Percentiles rank a stretch among this genome's conserved stretches.
These are phyloP conservation scores for Adelosebastes latens DNA, from an alignment of 2,797 vertebrate species.

Conservation along the genomic window DNA sequence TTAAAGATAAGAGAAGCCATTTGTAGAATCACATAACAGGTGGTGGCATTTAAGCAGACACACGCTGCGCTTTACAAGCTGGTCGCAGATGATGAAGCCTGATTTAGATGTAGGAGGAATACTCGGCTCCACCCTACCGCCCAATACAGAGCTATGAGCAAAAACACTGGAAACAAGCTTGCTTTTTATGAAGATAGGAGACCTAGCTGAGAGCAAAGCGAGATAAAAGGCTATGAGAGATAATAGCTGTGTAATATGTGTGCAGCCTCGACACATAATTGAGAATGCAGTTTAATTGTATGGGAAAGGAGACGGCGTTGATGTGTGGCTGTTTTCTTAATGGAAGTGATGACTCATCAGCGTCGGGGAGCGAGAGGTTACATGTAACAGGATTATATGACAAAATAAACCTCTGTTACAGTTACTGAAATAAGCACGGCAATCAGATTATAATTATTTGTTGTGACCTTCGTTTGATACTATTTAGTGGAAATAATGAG, in stretches of 20 bases:
- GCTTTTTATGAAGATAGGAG: constrained; percentile 64
- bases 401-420: constrained; percentile 29
- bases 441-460: constrained; percentile 36
- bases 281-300: not conserved
- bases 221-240: constrained; percentile 59
- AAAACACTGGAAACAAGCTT: constrained; percentile 54
- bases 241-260: constrained; percentile 66
- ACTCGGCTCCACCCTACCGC: constrained; percentile 2
- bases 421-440: constrained; percentile 40
- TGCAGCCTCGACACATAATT: not conserved
- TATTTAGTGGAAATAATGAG: constrained; percentile 32
- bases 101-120: constrained; percentile 20
- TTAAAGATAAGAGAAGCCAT: constrained; percentile 40
- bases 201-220: constrained; percentile 46
- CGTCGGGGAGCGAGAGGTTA: constrained; percentile 38
- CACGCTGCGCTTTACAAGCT: not conserved
- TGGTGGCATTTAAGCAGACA: not conserved
- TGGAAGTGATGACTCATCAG: constrained; percentile 62
- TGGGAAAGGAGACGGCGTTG: no score
- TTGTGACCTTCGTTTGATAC: constrained; percentile 51
- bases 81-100: constrained; percentile 26
- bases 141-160: constrained; percentile 43
- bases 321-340: constrained; percentile 53
- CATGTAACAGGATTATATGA: constrained; percentile 54
- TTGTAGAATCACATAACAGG: constrained; percentile 38